phyloP scores from a whole-genome alignment of 2,888 invertebrate species.

The Toxonevra muliebris region DNA sequence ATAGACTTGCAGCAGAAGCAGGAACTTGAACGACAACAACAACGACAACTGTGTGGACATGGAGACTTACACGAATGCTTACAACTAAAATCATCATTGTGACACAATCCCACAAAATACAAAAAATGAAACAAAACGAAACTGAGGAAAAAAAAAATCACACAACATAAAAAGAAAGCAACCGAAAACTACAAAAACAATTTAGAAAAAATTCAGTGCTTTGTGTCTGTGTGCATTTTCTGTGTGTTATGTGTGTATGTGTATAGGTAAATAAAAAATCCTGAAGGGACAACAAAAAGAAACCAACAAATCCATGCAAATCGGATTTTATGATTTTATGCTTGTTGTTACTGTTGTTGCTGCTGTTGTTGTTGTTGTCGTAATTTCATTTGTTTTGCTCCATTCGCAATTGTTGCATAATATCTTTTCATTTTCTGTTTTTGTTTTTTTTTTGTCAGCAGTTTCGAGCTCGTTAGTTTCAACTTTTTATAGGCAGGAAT shows the following conservation, averaged over 20 bases:
- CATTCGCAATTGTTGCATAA: no score
- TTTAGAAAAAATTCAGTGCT: no score
- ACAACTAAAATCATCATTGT: constrained; percentile 57
- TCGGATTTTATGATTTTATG: constrained; percentile 60
- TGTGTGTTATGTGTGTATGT: not conserved
- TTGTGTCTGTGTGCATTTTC: no score
- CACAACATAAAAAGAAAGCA: constrained; percentile 43
- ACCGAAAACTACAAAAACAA: no score
- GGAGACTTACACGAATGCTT: constrained; percentile 60
- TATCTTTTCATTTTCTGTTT: no score
- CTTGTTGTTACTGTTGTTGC: constrained; percentile 40
- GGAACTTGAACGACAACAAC: no score
- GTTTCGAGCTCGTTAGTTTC: no score
- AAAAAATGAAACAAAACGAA: not conserved
- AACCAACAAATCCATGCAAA: constrained; percentile 59
- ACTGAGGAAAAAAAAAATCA: constrained; percentile 43
- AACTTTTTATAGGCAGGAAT: no score
- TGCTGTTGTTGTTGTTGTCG: not conserved
- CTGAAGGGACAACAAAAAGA: not conserved
- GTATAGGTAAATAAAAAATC: not conserved
- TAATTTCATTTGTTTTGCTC: no score
- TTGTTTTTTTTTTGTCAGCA: no score
- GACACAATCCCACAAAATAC: constrained; percentile 47
- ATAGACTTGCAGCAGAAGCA: no score
- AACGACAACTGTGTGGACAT: no score